A percentile compares a stretch with the other conserved stretches of the same genome.
These are phyloP conservation scores for Bombus ignitus DNA, from an alignment of 1,140 invertebrate species.

Conservation along the genomic window DNA sequence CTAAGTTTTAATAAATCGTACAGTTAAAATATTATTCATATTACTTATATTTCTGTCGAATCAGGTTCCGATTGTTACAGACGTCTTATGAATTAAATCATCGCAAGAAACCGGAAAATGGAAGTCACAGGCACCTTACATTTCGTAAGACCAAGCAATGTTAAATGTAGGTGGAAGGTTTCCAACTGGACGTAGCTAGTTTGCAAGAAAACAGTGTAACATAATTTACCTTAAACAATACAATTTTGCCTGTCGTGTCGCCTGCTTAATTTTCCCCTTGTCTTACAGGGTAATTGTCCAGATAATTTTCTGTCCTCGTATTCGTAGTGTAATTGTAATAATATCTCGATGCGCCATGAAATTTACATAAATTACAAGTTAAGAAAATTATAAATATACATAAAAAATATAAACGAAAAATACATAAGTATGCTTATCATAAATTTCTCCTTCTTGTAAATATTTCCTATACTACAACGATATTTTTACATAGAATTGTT, in stretches of 20 bases:
- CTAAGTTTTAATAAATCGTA: too few relatives aligned
- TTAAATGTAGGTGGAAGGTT: not conserved
- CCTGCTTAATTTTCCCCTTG: not conserved
- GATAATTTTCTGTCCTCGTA: not conserved
- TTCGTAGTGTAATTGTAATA: not conserved
- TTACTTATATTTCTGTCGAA: not conserved
- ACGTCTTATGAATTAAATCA: not conserved
- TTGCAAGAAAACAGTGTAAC: not conserved
- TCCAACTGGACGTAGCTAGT: not conserved
- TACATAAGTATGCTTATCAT: not conserved
- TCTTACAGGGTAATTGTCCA: not conserved
- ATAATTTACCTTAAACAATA: conserved; percentile 14
- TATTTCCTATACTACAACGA: not conserved
- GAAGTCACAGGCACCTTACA: not conserved
- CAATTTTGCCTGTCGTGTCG: not conserved
- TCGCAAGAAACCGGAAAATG: not conserved
- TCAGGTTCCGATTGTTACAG: not conserved
- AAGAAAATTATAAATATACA: not conserved
- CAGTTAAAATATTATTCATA: too few relatives aligned
- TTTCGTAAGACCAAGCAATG: not conserved
- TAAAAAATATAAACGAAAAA: not conserved
- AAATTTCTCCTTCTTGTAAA: not conserved
- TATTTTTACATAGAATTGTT: not conserved
- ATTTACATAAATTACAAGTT: not conserved
- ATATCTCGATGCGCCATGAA: not conserved